Evolutionary conservation across 2,113 vertebrate genomes (phyloP), one percentile per base, ranked within the genome.

Genomic region (Oreochromis aureus): DNA sequence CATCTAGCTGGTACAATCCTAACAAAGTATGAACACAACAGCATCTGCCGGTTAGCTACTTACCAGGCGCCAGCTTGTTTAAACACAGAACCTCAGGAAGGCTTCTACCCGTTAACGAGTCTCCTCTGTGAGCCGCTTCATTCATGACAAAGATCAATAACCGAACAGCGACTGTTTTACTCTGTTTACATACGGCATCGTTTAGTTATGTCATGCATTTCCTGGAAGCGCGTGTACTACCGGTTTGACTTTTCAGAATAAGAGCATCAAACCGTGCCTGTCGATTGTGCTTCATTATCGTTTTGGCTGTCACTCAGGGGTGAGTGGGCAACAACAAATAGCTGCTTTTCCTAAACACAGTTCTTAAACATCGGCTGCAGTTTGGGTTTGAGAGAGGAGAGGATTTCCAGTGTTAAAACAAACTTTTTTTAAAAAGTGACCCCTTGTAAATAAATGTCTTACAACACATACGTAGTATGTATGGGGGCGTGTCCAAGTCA

Each of bases 241-340:
- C 89, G 89, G 69, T 79, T 80, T 0, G 4, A 7, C 32, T 5
- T 91, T 90, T 85, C 90, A 91, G 5, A 91, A 81, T 92, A 89
- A 93, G 81, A 84, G 66, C 19, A 5, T 22, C 12, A 1, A 48
- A 27, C 22, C 10, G 69, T 27, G 13, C 15, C 41, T 2, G 4
- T 48, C 5, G 15, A 76, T 48, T 48, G 3, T 76, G 10, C 41
- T 30, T 48, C 5, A 5, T 48, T 18, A 5, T 76, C 4, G 30
- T 48, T 76, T 76, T 30, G n/a, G 1, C 1, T 44, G 61, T 66
- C 61, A 1, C 61, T 71, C 39, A 24, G 66, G 0, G 36, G 39
- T 1, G 69, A 46, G 66, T 16, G 13, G 8, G 0, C 22, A 73
- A 10, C 41, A 46, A 7, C 69, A 73, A 27, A 27, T 22, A 46